Evolutionary conservation across 2,797 vertebrate genomes (phyloP), one percentile per base, ranked within the genome.

Genomic region (Thripadectes ignobilis): DNA sequence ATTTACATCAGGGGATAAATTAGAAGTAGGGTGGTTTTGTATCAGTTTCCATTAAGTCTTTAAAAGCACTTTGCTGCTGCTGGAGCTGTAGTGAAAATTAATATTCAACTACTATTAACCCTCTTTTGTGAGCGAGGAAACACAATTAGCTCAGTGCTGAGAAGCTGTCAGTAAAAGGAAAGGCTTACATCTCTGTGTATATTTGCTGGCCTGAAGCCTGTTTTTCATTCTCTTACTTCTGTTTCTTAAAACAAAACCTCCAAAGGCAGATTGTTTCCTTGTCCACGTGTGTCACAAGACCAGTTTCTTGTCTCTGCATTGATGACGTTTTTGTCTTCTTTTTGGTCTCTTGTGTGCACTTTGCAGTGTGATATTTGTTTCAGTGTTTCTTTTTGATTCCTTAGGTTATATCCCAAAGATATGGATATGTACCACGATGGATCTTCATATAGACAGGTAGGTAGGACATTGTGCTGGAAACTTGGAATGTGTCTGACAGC

Each of bases 341-440:
- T 55, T 46, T 87, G 27, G 1, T 18, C 22, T 58, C 0, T 19
- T n/a, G 2, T 55, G 12, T 58, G 3, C 29, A 4, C 46, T 91
- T 65, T 65, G 38, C 49, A 48, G 32, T 15, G 7, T 38, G 16
- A 0, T 26, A 26, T 39, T 77, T 65, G 49, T 51, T 48, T 65
- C 61, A 82, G 34, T 45, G 18, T 65, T 89, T 79, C 16, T 73
- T 80, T 88, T 65, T 88, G 74, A 19, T 69, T 11, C 54, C 34
- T 57, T 92, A 99, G 99, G 99, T 67, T 98, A 99, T 85, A 97
- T 99, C 94, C 99, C 99, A 54, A 99, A 98, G 97, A 87, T 97
- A 3, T 99, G 99, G 99, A 98, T 99, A 95, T 99, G 98, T 77
- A 98, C 98, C 84, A 98, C 98, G 2, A 97, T 99, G 96, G 98